Percentiles rank a stretch among this genome's conserved stretches.
phyloP scores from a whole-genome alignment of 2,113 vertebrate species.

The Proteles cristata region DNA sequence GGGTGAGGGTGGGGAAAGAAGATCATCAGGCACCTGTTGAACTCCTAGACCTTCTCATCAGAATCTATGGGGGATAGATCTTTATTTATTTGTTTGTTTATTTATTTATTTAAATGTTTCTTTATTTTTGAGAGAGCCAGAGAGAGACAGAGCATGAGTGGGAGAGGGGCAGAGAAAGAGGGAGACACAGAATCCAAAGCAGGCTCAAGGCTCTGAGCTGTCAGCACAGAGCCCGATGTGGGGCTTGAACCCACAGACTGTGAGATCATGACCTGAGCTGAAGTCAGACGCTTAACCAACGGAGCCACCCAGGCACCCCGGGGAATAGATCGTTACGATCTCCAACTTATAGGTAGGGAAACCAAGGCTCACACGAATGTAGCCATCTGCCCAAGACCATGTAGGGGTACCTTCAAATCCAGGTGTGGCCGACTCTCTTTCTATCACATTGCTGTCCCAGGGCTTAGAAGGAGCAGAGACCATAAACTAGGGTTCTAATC shows the following conservation, averaged over 20 bases:
- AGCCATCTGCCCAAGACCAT: not conserved
- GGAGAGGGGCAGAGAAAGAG: no score
- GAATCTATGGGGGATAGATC: not conserved
- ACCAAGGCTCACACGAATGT: not conserved
- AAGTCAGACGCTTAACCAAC: no score
- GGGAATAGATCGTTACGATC: not conserved
- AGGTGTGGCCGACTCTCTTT: not conserved
- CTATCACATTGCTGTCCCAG: not conserved
- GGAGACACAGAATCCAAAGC: no score
- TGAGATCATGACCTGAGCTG: no score
- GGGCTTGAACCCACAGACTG: no score
- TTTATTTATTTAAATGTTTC: no score
- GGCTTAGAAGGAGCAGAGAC: not conserved
- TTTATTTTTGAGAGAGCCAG: no score
- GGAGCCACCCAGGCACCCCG: no score
- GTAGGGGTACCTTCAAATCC: not conserved
- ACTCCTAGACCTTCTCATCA: not conserved
- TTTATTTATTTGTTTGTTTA: not conserved
- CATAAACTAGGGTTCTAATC: not conserved
- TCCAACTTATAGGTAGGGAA: not conserved
- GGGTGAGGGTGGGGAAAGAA: not conserved
- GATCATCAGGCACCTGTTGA: not conserved
- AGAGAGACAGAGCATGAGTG: no score
- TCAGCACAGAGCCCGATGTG: no score
- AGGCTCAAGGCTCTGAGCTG: no score